phyloP scores from a whole-genome alignment of 2,113 vertebrate species.

The Myiopsitta monachus region DNA sequence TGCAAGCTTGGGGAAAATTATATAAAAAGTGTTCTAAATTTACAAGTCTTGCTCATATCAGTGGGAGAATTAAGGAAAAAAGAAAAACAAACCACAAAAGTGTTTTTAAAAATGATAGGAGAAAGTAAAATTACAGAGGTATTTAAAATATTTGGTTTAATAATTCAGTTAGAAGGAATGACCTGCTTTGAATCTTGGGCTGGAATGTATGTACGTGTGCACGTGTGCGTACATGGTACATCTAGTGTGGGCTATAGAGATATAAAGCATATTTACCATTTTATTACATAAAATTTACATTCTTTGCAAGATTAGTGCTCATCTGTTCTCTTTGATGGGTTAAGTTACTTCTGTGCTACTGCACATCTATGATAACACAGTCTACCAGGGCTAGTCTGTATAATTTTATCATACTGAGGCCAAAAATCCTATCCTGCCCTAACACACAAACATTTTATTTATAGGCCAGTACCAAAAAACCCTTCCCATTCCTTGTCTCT shows the following conservation, averaged over 20 bases:
- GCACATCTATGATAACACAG: background rate
- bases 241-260: background rate
- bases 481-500: conserved; percentile 26
- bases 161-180: background rate
- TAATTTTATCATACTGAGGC: background rate
- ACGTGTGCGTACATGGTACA: background rate
- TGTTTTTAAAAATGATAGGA: background rate
- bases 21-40: background rate
- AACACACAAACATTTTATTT: conserved; percentile 38
- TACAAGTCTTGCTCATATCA: background rate
- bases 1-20: background rate
- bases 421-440: conserved; percentile 17
- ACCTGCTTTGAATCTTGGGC: background rate
- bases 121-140: background rate
- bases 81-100: background rate
- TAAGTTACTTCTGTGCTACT: background rate
- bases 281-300: background rate
- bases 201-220: background rate
- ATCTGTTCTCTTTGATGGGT: background rate
- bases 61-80: background rate
- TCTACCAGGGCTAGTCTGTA: background rate
- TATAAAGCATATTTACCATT: background rate
- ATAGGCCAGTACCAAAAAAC: background rate
- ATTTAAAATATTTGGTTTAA: background rate
- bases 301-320: background rate